A percentile compares a stretch with the other conserved stretches of the same genome.
Evolutionary conservation across 2,888 invertebrate genomes (phyloP).

Genomic region (Icerya purchasi): DNA sequence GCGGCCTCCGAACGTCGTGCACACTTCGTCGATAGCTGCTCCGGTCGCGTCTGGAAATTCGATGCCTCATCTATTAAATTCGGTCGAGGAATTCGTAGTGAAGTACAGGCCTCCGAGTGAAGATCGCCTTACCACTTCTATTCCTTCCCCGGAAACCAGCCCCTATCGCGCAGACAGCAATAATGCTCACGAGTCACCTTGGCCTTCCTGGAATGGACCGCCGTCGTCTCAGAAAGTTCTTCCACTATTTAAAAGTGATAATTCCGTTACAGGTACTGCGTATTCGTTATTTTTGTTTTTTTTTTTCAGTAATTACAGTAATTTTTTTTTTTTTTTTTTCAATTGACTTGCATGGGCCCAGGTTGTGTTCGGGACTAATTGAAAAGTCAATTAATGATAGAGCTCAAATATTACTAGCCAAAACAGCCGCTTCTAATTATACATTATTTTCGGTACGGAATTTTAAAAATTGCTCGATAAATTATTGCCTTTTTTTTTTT

Average conservation of each 20-base stretch:
- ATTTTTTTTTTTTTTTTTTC: no score
- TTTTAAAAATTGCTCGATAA: no score
- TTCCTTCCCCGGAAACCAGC: constrained; percentile 17
- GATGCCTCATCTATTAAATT: constrained; percentile 13
- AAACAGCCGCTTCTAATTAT: no score
- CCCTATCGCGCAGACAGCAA: constrained; percentile 15
- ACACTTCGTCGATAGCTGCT: background rate
- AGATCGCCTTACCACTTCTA: constrained; percentile 32
- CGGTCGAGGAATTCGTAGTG: constrained; percentile 25
- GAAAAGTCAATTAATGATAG: no score
- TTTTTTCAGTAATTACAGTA: no score
- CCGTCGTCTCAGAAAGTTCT: constrained; percentile 3
- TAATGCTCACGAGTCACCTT: constrained; percentile 27
- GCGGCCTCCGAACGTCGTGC: background rate
- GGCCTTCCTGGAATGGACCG: constrained; percentile 36
- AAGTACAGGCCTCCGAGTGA: constrained; percentile 46
- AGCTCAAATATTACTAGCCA: no score
- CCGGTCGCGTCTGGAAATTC: background rate
- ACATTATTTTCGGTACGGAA: no score
- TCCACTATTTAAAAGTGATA: constrained; percentile 9
- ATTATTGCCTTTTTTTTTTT: no score
- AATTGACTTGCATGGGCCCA: no score
- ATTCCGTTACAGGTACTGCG: background rate
- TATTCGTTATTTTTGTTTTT: no score
- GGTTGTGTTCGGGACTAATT: no score